These are phyloP conservation scores for Cyphomyrus discorhynchus DNA, from an alignment of 2,113 vertebrate species.

Conservation along the genomic window DNA sequence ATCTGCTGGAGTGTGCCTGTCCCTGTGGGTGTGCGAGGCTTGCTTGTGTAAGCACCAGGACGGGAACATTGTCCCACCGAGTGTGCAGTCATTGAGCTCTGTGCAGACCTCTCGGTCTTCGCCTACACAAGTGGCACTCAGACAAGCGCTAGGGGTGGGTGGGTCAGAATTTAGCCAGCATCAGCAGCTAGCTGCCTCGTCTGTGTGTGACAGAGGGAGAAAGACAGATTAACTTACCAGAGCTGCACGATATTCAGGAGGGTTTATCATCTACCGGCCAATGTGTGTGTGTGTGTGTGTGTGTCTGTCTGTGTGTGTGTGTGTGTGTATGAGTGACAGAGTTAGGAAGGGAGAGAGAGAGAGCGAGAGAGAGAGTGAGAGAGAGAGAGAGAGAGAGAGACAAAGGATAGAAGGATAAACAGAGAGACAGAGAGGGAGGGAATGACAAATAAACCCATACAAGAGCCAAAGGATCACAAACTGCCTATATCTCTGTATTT, in stretches of 20 bases:
- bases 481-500: not conserved
- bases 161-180: not conserved
- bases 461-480: not conserved
- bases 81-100: constrained; percentile 23
- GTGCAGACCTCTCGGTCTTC: constrained; percentile 20
- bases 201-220: not conserved
- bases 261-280: not conserved
- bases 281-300: not conserved
- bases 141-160: not conserved
- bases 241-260: not conserved
- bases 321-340: not conserved
- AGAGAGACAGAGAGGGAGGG: not conserved
- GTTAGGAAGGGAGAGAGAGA: not conserved
- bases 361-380: not conserved
- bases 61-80: constrained; percentile 8
- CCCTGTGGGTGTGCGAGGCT: constrained; percentile 1
- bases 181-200: constrained; percentile 11
- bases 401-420: not conserved
- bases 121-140: constrained; percentile 10
- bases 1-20: not conserved
- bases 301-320: not conserved
- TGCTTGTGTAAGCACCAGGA: constrained; percentile 22
- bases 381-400: not conserved
- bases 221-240: not conserved
- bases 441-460: not conserved